These are phyloP conservation scores for Scyliorhinus canicula DNA, from an alignment of 2,797 vertebrate genomes.

Conservation along the genomic window DNA sequence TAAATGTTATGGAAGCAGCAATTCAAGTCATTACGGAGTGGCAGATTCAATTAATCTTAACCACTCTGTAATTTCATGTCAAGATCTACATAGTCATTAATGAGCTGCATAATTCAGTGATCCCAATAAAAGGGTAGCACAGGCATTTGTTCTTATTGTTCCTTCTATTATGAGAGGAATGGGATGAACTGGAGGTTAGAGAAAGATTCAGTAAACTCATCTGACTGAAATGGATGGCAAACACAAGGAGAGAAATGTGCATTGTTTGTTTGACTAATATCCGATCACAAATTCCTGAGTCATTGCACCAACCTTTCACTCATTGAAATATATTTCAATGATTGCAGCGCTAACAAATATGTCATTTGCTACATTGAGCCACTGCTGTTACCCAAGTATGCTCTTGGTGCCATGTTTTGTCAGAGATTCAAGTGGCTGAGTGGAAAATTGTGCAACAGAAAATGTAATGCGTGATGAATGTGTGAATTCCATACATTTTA, in stretches of 20 bases:
- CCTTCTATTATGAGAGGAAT: background rate
- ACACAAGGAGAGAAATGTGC: background rate
- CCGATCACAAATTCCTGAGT: background rate
- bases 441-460: background rate
- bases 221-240: background rate
- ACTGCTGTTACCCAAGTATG: background rate
- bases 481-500: too few species aligned
- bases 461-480: background rate
- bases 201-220: background rate
- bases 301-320: background rate
- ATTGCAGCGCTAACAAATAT: background rate
- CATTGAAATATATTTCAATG: background rate
- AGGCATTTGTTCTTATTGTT: background rate
- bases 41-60: constrained; percentile 1
- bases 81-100: background rate
- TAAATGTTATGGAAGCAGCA: constrained; percentile 1
- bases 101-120: background rate
- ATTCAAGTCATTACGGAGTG: background rate
- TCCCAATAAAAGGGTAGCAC: background rate
- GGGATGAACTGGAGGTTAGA: too few species aligned
- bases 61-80: background rate
- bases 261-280: background rate
- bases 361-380: background rate
- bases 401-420: too few species aligned
- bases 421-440: background rate